Evolutionary conservation across 2,797 vertebrate genomes (phyloP), one percentile per base, ranked within the genome.

Genomic region (Tragelaphus oryx): DNA sequence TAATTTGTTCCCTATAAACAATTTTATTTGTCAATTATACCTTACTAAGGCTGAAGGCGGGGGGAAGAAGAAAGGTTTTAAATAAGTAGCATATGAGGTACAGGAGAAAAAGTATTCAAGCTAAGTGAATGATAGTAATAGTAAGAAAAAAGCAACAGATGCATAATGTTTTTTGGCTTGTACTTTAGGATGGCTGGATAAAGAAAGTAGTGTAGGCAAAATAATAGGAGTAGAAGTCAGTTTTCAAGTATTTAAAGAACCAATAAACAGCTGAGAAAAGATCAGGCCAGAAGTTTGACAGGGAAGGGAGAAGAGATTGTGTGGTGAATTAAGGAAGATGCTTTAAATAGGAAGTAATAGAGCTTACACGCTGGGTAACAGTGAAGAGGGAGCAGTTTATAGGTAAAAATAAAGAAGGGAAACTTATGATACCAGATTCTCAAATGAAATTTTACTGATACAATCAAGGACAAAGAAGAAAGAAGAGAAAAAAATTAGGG

Each of bases 171-270:
- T 46, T 10, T 9, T 91, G 24, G 60, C 52, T 93, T 60, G 3
- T 26, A 18, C 26, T 16, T 88, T 41, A 83, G 37, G 41, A 26
- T 84, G 75, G 22, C 4, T 96, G 50, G 59, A 78, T 48, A 59
- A 75, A 62, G 2, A 91, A 18, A 80, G 22, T 62, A 4, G 18
- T 55, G 90, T 78, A 80, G 80, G 11, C 76, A 84, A 89, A 85
- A 24, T 20, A 91, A 80, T 13, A 91, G 55, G 20, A 87, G 41
- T 8, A 37, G 20, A 80, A 79, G 52, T 75, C 71, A 80, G 44
- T 90, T 92, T 87, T 54, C 26, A 81, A 54, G 6, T 76, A 22
- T 86, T 95, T 87, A 84, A 85, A 93, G 48, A 85, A 92, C 2
- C 12, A 91, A 13, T 48, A 89, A 82, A 13, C 33, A 60, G 28